These are phyloP conservation scores for Galeopterus variegatus DNA, from an alignment of 2,113 vertebrate genomes.

Conservation along the genomic window DNA sequence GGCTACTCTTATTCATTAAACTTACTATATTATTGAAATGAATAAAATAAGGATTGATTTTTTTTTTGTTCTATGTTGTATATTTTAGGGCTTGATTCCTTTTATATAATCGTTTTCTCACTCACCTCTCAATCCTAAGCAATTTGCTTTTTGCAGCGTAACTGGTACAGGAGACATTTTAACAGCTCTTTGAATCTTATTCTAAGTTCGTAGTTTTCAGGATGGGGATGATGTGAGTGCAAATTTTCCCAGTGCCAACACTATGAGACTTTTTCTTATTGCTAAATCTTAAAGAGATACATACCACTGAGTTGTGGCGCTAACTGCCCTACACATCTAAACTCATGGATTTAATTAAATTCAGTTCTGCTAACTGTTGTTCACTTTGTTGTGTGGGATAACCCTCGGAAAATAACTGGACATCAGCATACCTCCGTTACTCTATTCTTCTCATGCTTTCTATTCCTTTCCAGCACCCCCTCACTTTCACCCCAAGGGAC, in stretches of 20 bases:
- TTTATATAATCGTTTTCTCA: constrained; percentile 28
- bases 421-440: constrained; percentile 21
- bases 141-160: constrained; percentile 40
- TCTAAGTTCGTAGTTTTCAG: constrained; percentile 45
- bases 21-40: constrained; percentile 19
- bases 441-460: constrained; percentile 21
- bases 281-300: constrained; percentile 49
- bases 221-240: background rate
- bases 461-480: constrained; percentile 39
- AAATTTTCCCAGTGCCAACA: background rate
- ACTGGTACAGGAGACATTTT: background rate
- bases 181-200: background rate
- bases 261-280: constrained; percentile 20
- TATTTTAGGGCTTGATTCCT: background rate
- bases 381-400: constrained; percentile 19
- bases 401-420: constrained; percentile 56
- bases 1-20: constrained; percentile 41
- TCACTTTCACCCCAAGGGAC: constrained; percentile 5
- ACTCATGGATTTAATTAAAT: constrained; percentile 52
- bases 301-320: constrained; percentile 7
- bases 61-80: background rate
- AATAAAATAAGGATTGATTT: constrained; percentile 12
- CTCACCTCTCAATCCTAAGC: background rate
- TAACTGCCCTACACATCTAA: constrained; percentile 37
- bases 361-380: background rate